phyloP scores from a whole-genome alignment of 2,888 invertebrate genomes.

The Macrosiphum euphorbiae region DNA sequence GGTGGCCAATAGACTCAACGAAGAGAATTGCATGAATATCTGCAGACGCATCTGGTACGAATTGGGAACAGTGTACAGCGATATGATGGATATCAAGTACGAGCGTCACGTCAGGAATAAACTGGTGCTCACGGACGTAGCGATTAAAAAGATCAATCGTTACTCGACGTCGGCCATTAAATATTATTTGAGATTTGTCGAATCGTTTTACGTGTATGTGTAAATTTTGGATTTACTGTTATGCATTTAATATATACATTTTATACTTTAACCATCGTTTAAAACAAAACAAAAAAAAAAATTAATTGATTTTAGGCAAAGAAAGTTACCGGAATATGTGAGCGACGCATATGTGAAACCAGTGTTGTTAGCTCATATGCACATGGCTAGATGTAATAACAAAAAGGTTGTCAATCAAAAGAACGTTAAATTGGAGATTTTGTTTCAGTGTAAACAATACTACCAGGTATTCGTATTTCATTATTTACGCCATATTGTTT shows the following conservation, averaged over 20 bases:
- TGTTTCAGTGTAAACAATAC: not conserved
- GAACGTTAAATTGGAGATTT: not conserved
- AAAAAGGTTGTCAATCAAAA: not conserved
- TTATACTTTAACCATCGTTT: not conserved
- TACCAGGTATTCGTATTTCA: not conserved
- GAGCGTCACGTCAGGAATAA: not conserved
- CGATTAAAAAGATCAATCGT: not conserved
- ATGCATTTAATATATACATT: not conserved
- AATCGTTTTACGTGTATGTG: conserved; percentile 25
- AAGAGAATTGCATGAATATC: not conserved
- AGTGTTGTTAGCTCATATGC: not conserved
- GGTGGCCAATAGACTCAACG: not conserved
- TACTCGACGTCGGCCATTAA: not conserved
- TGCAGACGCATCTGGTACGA: conserved; percentile 29
- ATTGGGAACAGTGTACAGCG: not conserved
- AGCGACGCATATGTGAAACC: not conserved
- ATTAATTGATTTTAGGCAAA: not conserved
- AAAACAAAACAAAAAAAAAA: no score
- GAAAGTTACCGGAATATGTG: not conserved
- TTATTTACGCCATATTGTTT: not conserved
- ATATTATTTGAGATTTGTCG: not conserved
- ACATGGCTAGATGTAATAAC: not conserved
- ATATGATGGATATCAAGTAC: conserved; percentile 20
- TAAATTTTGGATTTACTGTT: not conserved
- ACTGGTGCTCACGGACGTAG: not conserved